phyloP scores from a whole-genome alignment of 2,888 invertebrate species.

The Chloromyia formosa region DNA sequence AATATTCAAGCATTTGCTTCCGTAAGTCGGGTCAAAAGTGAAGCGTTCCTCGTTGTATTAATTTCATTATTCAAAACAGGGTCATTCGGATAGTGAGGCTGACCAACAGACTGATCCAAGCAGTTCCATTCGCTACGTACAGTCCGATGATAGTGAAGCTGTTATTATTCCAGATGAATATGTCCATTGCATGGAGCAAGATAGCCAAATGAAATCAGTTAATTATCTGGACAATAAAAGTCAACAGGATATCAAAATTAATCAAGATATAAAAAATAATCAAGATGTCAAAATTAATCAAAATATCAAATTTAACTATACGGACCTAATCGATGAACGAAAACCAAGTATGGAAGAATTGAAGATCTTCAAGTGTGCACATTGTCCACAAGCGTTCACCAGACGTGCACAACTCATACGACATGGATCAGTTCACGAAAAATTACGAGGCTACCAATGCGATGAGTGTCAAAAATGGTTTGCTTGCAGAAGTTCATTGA shows the following conservation, averaged over 20 bases:
- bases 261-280: constrained; percentile 1
- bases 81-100: no score
- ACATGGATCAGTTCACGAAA: constrained; percentile 71
- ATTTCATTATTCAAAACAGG: background rate
- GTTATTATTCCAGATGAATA: no score
- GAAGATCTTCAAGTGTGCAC: constrained; percentile 70
- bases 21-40: constrained; percentile 10
- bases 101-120: no score
- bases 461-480: constrained; percentile 73
- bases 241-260: background rate
- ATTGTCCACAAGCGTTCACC: constrained; percentile 72
- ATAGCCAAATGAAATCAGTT: no score
- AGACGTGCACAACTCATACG: constrained; percentile 69
- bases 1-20: background rate
- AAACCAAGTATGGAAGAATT: constrained; percentile 58
- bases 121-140: no score
- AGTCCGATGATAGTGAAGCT: no score
- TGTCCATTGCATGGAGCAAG: no score
- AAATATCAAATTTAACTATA: background rate
- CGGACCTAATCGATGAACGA: constrained; percentile 12
- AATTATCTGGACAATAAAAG: background rate
- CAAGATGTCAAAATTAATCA: background rate
- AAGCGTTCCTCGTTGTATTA: no score
- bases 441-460: constrained; percentile 68
- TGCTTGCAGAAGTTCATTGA: constrained; percentile 73